A percentile compares a stretch with the other conserved stretches of the same genome.
phyloP scores from a whole-genome alignment of 2,797 vertebrate species.

The Adrianichthys oophorus region DNA sequence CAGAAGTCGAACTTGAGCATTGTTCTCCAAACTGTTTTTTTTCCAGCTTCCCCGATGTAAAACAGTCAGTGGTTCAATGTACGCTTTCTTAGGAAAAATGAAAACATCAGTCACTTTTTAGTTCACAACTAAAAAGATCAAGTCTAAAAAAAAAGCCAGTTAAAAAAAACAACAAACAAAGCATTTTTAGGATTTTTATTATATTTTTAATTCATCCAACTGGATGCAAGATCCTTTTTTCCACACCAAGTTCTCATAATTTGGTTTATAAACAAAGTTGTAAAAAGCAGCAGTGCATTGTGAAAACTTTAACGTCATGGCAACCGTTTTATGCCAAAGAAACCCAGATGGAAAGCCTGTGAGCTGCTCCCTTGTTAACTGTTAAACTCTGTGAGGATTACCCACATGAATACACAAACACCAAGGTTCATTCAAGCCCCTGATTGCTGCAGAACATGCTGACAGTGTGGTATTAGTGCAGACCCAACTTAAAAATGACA shows the following conservation, averaged over 20 bases:
- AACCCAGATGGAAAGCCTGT: slow-evolving; percentile 43
- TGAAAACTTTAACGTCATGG: slow-evolving; percentile 47
- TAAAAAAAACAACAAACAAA: slow-evolving; percentile 7
- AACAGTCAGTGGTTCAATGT: slow-evolving; percentile 8
- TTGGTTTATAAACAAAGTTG: slow-evolving; percentile 58
- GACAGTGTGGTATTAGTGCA: slow-evolving; percentile 13
- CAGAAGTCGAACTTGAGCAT: slow-evolving; percentile 13
- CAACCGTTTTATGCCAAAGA: slow-evolving; percentile 57
- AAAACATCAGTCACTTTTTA: neutral
- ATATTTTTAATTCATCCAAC: slow-evolving; percentile 18
- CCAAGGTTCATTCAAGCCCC: neutral
- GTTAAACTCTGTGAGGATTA: slow-evolving; percentile 19
- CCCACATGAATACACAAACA: slow-evolving; percentile 1
- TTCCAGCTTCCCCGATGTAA: neutral
- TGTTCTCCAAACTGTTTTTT: slow-evolving; percentile 11
- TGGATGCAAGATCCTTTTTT: slow-evolving; percentile 55
- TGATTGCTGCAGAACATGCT: slow-evolving; percentile 6
- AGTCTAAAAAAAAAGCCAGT: neutral
- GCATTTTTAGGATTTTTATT: slow-evolving; percentile 5
- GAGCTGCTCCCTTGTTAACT: slow-evolving; percentile 42
- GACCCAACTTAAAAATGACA: slow-evolving; percentile 20
- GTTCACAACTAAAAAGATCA: too few relatives aligned
- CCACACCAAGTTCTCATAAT: slow-evolving; percentile 49
- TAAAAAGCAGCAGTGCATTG: slow-evolving; percentile 50
- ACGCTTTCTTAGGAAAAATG: neutral